These are phyloP conservation scores for Gobionotothen gibberifrons DNA, from an alignment of 2,797 vertebrate genomes.

Conservation along the genomic window DNA sequence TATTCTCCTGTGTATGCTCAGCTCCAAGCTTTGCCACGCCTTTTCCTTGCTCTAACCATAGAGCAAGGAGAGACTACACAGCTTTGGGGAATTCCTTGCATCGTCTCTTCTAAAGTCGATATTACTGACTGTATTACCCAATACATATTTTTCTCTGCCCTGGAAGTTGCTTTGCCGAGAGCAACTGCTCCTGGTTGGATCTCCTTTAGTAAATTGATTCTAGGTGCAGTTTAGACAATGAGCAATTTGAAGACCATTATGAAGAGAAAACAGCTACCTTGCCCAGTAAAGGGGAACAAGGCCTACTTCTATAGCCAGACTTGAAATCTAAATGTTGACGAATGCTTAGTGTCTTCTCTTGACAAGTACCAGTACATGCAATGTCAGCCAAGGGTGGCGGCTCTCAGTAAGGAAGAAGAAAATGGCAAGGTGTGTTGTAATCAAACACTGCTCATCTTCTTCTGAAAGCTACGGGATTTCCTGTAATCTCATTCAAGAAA, in stretches of 20 bases:
- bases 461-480: neutral
- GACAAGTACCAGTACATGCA: neutral
- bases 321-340: neutral
- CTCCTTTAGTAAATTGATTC: neutral
- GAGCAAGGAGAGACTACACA: neutral
- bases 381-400: neutral
- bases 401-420: neutral
- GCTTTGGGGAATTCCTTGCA: neutral
- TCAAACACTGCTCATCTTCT: neutral
- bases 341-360: neutral
- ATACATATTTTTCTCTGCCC: neutral
- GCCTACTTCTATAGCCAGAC: neutral
- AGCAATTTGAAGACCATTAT: neutral
- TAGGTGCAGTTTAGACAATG: neutral
- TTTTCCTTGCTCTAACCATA: neutral
- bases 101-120: neutral
- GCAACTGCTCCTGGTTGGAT: neutral
- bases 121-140: neutral
- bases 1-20: neutral
- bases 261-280: slow-evolving; percentile 4
- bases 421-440: neutral
- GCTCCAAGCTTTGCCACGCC: neutral
- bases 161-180: neutral
- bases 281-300: neutral
- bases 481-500: too few relatives aligned